These are phyloP conservation scores for Myiagra hebetior DNA, from an alignment of 2,113 vertebrate species.

Conservation along the genomic window DNA sequence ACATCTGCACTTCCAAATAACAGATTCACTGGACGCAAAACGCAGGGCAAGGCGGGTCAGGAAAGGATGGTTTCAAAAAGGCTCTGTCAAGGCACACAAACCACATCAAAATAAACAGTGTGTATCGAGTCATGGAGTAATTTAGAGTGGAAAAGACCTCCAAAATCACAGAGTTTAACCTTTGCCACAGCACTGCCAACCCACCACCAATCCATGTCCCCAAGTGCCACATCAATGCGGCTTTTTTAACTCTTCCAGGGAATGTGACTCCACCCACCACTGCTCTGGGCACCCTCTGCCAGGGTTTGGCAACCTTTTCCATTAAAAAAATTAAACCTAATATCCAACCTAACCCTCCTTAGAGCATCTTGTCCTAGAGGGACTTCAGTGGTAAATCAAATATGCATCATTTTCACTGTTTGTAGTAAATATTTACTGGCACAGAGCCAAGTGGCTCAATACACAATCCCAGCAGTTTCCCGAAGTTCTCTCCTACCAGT, in stretches of 20 bases:
- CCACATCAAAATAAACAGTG: not conserved
- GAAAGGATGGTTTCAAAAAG: not conserved
- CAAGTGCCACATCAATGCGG: not conserved
- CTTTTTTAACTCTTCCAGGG: not conserved
- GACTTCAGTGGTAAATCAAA: not conserved
- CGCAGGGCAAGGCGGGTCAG: not conserved
- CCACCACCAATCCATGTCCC: not conserved
- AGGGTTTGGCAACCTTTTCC: not conserved
- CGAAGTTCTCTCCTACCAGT: not conserved
- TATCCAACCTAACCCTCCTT: not conserved
- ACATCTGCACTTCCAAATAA: not conserved
- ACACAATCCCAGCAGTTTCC: not conserved
- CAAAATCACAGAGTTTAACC: not conserved
- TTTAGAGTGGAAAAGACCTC: not conserved
- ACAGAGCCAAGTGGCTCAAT: not conserved
- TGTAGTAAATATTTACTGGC: not conserved
- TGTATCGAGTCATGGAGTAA: not conserved
- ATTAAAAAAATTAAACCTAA: not conserved
- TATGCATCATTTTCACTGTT: fast-evolving
- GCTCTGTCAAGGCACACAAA: not conserved
- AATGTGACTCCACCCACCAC: not conserved
- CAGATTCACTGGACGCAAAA: not conserved
- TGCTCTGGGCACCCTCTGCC: not conserved
- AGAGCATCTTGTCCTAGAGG: not conserved
- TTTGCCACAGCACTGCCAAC: not conserved